These are phyloP conservation scores for Hylia prasina DNA, from an alignment of 2,113 vertebrate genomes.

Conservation along the genomic window DNA sequence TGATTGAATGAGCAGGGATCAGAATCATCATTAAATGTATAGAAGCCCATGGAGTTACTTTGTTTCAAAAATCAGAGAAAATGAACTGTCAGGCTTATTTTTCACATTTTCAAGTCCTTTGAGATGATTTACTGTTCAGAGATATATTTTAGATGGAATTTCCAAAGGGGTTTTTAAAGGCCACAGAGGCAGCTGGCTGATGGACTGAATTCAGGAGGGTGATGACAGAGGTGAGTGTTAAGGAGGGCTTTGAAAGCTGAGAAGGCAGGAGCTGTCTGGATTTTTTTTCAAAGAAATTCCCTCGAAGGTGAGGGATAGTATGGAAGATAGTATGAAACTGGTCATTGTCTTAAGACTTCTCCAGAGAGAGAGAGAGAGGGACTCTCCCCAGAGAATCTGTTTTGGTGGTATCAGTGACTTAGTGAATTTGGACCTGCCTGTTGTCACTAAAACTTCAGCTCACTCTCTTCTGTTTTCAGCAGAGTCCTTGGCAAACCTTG, in stretches of 20 bases:
- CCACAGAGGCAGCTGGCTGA: neutral
- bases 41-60: neutral
- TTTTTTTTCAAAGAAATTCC: neutral
- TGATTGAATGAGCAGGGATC: neutral
- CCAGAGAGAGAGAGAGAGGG: neutral
- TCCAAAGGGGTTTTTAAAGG: neutral
- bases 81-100: neutral
- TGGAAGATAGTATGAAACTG: neutral
- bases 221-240: neutral
- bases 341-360: neutral
- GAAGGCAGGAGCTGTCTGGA: neutral
- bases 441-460: neutral
- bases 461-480: neutral
- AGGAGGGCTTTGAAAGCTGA: neutral
- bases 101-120: neutral
- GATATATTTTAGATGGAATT: neutral
- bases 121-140: neutral
- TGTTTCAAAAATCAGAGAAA: neutral
- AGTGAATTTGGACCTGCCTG: neutral
- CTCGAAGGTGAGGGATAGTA: neutral
- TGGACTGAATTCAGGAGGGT: neutral
- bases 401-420: neutral
- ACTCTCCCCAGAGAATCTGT: neutral
- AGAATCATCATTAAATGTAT: neutral
- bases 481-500: neutral